Base-by-base conservation (phyloP, 2,797 vertebrate species). In the Gobionotothen gibberifrons region DNA sequence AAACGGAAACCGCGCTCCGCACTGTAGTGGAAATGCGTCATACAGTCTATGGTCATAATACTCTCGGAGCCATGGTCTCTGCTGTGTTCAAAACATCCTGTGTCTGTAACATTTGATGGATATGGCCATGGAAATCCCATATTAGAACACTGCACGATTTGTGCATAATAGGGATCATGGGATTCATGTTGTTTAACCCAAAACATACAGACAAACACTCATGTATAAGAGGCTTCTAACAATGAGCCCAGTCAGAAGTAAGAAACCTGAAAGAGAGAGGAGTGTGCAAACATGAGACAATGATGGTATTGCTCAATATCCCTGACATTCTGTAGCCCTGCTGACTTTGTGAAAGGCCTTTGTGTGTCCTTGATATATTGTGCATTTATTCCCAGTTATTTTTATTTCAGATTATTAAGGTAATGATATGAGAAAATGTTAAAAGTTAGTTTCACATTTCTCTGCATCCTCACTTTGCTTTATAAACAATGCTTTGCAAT, bases 291-390 rank as follows among this genome's bases (percentile, higher is more conserved):
- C 3, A 10, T 66, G 59, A 60, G 57, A 60, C 46, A 52, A 46
- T 70, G 0, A 72, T 72, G 36, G 47, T 74, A 73, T 79, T 77
- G 46, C 57, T 42, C 12, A 52, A 58, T 74, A 85, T 86, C 84
- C 74, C 65, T 55, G 42, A 61, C 64, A 77, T 74, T 42, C 47
- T 53, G 32, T 53, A 61, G 53, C 65, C 53, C 66, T 71, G 58
- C 61, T 84, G 78, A 83, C 66, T 53, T 42, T 8, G 58, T 60
- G 60, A 72, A 73, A 58, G 42, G 39, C 32, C 19, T 74, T 19
- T 73, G 22, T 75, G 19, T 64, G 12, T 15, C 9, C 2, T 29
- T 67, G 51, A 26, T 48, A 16, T n/a, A 7, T 32, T 5, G 16
- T 46, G 22, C 21, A 21, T 32, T 21, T 39, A 26, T 48, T 29